Evolutionary conservation across 2,797 vertebrate species (phyloP).

Genomic region (Paedocypris micromegethes): DNA sequence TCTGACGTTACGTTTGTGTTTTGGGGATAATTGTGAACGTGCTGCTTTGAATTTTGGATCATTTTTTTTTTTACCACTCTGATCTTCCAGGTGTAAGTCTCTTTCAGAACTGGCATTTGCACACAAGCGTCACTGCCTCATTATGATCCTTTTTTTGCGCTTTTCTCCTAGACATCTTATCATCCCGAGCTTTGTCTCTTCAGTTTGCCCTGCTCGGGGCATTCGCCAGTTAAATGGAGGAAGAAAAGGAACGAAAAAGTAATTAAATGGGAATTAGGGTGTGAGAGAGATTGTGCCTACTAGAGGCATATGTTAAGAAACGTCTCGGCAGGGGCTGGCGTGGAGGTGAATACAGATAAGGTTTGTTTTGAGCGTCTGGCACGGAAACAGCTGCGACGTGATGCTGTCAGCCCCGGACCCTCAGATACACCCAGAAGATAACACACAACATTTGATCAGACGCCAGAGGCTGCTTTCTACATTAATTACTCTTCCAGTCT

Average conservation of each 20-base stretch:
- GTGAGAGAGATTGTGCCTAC: slow-evolving; percentile 37
- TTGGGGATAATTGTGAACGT: no score
- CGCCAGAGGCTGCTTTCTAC: slow-evolving; percentile 13
- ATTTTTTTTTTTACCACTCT: neutral
- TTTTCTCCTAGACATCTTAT: slow-evolving; percentile 13
- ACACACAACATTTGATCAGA: slow-evolving; percentile 22
- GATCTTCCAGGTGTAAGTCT: slow-evolving; percentile 6
- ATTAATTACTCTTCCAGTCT: slow-evolving; percentile 25
- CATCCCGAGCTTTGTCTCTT: slow-evolving; percentile 34
- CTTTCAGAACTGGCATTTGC: neutral
- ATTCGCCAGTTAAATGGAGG: slow-evolving; percentile 35
- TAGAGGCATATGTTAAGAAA: slow-evolving; percentile 41
- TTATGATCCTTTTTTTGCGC: slow-evolving; percentile 7
- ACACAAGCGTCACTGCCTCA: slow-evolving; percentile 12
- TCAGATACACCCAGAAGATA: slow-evolving; percentile 22
- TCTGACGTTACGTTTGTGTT: neutral
- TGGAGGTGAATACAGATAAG: slow-evolving; percentile 57
- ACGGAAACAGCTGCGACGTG: neutral
- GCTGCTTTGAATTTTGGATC: no score
- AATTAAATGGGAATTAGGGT: slow-evolving; percentile 52
- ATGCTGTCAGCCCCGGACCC: neutral
- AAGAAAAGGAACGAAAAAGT: slow-evolving; percentile 34
- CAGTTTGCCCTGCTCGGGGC: slow-evolving; percentile 28
- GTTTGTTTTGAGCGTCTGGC: slow-evolving; percentile 1
- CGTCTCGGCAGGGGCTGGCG: slow-evolving; percentile 27